Conservation (phyloP, 2,113 vertebrate genomes). For the Columbina picui region DNA sequence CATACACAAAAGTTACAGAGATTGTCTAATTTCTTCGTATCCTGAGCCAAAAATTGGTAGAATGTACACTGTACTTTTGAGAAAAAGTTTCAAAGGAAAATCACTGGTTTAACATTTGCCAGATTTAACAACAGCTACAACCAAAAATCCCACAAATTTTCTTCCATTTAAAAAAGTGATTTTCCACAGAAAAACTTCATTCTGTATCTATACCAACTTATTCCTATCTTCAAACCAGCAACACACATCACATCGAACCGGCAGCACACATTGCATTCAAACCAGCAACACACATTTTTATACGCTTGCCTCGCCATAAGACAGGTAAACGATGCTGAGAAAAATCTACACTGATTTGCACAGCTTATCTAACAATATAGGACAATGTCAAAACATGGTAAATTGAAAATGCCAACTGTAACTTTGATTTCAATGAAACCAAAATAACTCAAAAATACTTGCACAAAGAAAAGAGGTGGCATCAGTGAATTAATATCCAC, state of each 20-base stretch:
- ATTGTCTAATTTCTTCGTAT: neutral
- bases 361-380: neutral
- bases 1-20: neutral
- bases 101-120: neutral
- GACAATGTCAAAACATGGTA: neutral
- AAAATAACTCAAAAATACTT: neutral
- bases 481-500: neutral
- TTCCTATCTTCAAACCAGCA: neutral
- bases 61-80: neutral
- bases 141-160: neutral
- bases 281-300: neutral
- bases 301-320: neutral
- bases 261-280: no score
- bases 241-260: no score
- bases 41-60: neutral
- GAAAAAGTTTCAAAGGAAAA: neutral
- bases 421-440: neutral
- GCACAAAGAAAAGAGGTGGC: neutral
- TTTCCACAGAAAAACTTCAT: neutral
- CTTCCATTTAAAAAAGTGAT: neutral
- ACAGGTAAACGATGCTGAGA: neutral
- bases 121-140: neutral
- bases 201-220: neutral
- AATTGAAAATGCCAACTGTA: neutral
- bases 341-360: neutral